Percentiles rank a stretch among this genome's conserved stretches.
Evolutionary conservation across 2,888 invertebrate species (phyloP).

Genomic region (Griposia aprilina): DNA sequence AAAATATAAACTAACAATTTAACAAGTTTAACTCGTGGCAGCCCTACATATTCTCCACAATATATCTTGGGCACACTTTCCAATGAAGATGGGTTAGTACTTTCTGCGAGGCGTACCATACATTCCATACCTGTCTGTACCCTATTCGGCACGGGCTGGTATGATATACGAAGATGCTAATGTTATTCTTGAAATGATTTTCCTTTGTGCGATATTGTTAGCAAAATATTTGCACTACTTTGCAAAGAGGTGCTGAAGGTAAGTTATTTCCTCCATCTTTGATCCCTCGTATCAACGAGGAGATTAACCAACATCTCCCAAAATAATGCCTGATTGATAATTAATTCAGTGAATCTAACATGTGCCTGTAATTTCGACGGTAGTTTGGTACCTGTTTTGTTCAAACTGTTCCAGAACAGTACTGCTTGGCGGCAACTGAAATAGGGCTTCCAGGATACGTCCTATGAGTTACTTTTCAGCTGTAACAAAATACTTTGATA

Average conservation of each 20-base stretch:
- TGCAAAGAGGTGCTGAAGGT: not conserved
- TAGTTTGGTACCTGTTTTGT: not conserved
- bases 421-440: not conserved
- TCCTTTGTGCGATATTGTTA: not conserved
- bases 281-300: not conserved
- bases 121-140: constrained; percentile 77
- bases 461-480: not conserved
- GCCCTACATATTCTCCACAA: constrained; percentile 57
- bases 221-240: not conserved
- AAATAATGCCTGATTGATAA: not conserved
- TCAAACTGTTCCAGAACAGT: not conserved
- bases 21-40: constrained; percentile 28
- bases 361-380: not conserved
- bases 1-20: not conserved
- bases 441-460: not conserved
- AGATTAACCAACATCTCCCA: not conserved
- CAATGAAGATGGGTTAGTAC: constrained; percentile 81
- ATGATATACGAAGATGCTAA: constrained; percentile 62
- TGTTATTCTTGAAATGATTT: constrained; percentile 10
- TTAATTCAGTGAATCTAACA: not conserved
- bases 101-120: constrained; percentile 75
- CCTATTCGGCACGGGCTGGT: constrained; percentile 73
- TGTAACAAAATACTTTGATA: fast-evolving
- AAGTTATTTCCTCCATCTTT: not conserved
- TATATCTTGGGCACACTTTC: constrained; percentile 79